Evolutionary conservation across 2,888 invertebrate genomes (phyloP).

Genomic region (Elysia crispata): DNA sequence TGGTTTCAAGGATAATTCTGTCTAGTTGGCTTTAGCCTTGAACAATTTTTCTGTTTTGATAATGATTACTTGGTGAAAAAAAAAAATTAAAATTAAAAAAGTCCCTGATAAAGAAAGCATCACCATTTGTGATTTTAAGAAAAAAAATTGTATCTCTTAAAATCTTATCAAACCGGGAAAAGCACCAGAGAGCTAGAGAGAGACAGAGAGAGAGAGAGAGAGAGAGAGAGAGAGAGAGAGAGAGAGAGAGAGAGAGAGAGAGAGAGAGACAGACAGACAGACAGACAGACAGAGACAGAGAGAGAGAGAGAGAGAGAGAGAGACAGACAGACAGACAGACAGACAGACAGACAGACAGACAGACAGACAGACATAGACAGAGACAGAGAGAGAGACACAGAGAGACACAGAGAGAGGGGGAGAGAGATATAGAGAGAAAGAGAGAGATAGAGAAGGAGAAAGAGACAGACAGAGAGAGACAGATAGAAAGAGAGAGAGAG

Average conservation of each 20-base stretch:
- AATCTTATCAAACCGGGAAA: no score
- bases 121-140: no score
- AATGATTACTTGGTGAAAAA: no score
- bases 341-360: conserved; percentile 11
- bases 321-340: conserved; percentile 6
- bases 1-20: no score
- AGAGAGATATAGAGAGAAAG: background rate
- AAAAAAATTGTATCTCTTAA: background rate
- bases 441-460: background rate
- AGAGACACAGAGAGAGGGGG: conserved; percentile 15
- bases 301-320: background rate
- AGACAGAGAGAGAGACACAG: conserved; percentile 20
- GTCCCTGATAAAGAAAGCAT: no score
- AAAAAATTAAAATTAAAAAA: no score
- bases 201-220: background rate
- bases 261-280: conserved; percentile 18
- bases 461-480: background rate
- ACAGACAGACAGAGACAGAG: background rate
- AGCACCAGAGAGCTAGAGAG: background rate
- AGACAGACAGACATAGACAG: conserved; percentile 4
- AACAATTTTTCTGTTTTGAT: no score
- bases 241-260: background rate
- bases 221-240: background rate
- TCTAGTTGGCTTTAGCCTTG: no score
- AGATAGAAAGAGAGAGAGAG: no score